Evolutionary conservation across 2,113 vertebrate genomes (phyloP).

Genomic region (Rhinichthys klamathensis): DNA sequence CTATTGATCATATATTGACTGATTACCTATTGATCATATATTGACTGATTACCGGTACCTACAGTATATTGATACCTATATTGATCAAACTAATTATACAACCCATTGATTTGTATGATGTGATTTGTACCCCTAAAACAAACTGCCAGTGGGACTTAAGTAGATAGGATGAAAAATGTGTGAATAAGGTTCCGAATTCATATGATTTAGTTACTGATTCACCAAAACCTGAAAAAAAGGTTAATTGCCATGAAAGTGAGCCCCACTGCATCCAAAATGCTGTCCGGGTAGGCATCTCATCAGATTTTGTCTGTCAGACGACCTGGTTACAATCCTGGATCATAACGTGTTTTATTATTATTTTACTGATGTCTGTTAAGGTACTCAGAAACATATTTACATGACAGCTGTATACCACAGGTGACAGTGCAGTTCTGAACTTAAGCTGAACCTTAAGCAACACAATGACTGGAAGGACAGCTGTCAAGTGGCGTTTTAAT

Average conservation of each 20-base stretch:
- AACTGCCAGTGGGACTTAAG: no score
- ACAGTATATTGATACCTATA: no score
- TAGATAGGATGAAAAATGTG: no score
- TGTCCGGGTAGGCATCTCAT: not conserved
- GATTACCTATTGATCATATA: no score
- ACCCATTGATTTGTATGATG: no score
- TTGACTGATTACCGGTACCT: no score
- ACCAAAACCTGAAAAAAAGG: no score
- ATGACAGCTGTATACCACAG: not conserved
- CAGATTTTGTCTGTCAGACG: not conserved
- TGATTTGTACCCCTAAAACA: no score
- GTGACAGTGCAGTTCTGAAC: not conserved
- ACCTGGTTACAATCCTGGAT: not conserved
- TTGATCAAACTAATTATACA: no score
- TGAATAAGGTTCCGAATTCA: no score
- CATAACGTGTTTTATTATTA: not conserved
- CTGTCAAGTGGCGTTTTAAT: conserved; percentile 1
- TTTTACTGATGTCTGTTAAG: not conserved
- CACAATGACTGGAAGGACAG: not conserved
- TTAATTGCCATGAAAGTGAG: not conserved
- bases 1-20: no score
- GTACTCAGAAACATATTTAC: not conserved
- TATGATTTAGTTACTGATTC: no score
- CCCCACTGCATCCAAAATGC: not conserved
- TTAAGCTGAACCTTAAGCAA: not conserved